Evolutionary conservation across 2,888 invertebrate genomes (phyloP).

Genomic region (Brachypalpus laphriformis): DNA sequence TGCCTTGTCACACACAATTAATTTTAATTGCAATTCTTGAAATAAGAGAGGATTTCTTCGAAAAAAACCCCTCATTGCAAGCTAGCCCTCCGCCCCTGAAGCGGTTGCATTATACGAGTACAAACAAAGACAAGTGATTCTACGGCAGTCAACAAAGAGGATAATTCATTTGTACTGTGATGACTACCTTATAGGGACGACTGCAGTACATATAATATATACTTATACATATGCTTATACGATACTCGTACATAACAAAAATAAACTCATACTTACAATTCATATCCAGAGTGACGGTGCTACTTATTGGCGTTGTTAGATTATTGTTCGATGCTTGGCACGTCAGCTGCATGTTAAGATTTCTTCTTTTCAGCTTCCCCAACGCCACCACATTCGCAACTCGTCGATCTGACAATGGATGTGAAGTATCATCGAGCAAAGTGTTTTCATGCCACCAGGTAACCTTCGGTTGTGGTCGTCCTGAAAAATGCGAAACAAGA

Average conservation of each 20-base stretch:
- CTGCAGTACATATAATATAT: background rate
- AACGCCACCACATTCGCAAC: conserved; percentile 86
- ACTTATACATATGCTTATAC: background rate
- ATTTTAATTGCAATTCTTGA: conserved; percentile 75
- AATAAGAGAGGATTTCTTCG: conserved; percentile 34
- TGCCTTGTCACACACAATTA: conserved; percentile 76
- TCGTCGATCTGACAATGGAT: conserved; percentile 85
- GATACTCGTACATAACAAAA: background rate
- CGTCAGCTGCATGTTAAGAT: conserved; percentile 86
- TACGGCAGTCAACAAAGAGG: conserved; percentile 35
- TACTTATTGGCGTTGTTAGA: conserved; percentile 86
- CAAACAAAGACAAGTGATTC: conserved; percentile 22
- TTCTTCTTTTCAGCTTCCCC: conserved; percentile 86
- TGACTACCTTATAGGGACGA: background rate
- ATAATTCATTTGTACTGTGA: conserved; percentile 12
- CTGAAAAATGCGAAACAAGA: conserved; percentile 80
- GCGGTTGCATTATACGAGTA: conserved; percentile 20
- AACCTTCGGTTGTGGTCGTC: conserved; percentile 86
- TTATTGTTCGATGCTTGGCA: conserved; percentile 89
- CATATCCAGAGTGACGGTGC: conserved; percentile 87
- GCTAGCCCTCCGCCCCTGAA: background rate
- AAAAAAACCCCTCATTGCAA: conserved; percentile 23
- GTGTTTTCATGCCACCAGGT: conserved; percentile 88
- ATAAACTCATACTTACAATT: conserved; percentile 84
- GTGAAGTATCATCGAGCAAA: conserved; percentile 85